Base-by-base conservation (phyloP, 2,888 invertebrate species). In the Lithophane semibrunnea region DNA sequence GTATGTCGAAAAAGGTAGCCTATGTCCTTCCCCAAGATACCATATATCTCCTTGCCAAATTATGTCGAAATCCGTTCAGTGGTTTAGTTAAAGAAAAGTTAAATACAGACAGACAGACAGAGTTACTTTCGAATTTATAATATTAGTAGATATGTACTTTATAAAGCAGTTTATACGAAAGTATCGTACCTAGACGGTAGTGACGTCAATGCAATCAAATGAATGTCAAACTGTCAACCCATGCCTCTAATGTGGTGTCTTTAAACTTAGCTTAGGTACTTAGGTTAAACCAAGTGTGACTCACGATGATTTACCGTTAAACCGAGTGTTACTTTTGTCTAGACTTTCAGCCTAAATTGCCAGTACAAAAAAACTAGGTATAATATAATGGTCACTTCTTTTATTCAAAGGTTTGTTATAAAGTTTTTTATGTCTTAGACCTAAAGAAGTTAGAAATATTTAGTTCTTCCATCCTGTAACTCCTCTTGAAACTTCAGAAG, bases 301-400 rank as follows among this genome's bases (percentile, higher is more conserved):
- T 83, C 82, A 82, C 70, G n/a, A 18, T 16, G 1, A 8, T 12
- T 71, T n/a, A 60, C 82, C 74, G 82, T 83, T 83, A 82, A 2
- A 4, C 1, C 21, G 9, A 82, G 69, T 56, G 73, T 49, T 21
- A 67, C 66, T 79, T 79, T 54, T 64, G 70, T 56, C 70, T 79
- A 74, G 75, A 68, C 60, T 37, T 68, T 29, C 42, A 67, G 58
- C 47, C 63, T 67, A 67, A 52, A 54, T 54, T 42, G 0, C 56
- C n/a, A 10, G 7, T 16, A 56, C 21, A n/a, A 58, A 37, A 75
- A 44, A 63, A 60, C 12, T 44, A 47, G 10, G 16, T 13, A 37
- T 9, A 49, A 56, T 56, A 8, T 49, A 64, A 52, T 68, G 18
- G 29, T 49, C 49, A 21, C 52, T 13, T 68, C 5, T 42, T 52